Evolutionary conservation across 92 coral and sea anemone genomes (phyloP).

Genomic region (Pocillopora meandrina): DNA sequence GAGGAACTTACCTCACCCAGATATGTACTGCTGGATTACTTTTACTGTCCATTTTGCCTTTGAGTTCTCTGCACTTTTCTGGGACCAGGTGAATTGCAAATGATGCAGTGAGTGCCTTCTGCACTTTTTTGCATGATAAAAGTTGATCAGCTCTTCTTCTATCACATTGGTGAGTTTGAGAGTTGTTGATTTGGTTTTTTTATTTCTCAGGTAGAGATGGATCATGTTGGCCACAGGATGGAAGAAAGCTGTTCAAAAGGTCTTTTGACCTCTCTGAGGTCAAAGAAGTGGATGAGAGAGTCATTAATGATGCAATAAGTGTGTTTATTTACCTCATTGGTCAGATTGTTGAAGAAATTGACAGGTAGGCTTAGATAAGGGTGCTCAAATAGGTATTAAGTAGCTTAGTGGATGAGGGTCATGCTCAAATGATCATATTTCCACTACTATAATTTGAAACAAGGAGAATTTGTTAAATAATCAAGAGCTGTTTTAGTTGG

Average conservation of each 20-base stretch:
- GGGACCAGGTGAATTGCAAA: too few species aligned
- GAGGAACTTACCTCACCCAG: too few species aligned
- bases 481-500: too few species aligned
- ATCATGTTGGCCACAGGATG: slow-evolving; percentile 10
- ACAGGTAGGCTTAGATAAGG: slow-evolving; percentile 32
- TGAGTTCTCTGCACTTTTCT: too few species aligned
- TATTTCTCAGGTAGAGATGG: background rate
- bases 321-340: slow-evolving; percentile 64
- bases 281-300: slow-evolving; percentile 6
- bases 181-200: background rate
- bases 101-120: too few species aligned
- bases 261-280: slow-evolving; percentile 4
- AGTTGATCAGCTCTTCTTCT: background rate
- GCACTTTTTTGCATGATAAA: background rate
- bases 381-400: too few species aligned
- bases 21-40: too few species aligned
- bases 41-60: too few species aligned
- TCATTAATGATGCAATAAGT: slow-evolving; percentile 53
- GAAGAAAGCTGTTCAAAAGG: slow-evolving; percentile 12
- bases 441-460: too few species aligned
- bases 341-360: slow-evolving; percentile 47
- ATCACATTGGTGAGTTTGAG: background rate
- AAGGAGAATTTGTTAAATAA: too few species aligned
- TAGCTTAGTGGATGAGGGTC: too few species aligned
- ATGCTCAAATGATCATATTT: too few species aligned